Percentiles rank a stretch among this genome's conserved stretches.
Conservation (phyloP, 2,888 invertebrate genomes). For the Apotomis turbidana region DNA sequence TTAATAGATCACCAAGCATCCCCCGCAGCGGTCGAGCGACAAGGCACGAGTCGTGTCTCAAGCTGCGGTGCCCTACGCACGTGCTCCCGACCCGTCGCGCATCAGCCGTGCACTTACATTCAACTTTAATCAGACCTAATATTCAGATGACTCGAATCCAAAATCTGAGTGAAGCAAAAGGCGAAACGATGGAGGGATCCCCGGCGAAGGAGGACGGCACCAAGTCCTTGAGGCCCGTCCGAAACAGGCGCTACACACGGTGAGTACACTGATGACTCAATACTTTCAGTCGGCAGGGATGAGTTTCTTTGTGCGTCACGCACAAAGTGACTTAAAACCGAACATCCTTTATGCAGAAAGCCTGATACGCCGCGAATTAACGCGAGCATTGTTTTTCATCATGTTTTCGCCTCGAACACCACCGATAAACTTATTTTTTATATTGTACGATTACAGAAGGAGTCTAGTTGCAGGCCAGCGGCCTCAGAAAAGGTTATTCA, state of each 20-base stretch:
- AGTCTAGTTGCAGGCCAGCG: slow-evolving; percentile 85
- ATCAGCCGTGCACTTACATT: slow-evolving; percentile 24
- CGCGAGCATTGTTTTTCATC: slow-evolving; percentile 1
- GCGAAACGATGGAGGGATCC: slow-evolving; percentile 66
- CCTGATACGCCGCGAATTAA: slow-evolving; percentile 32
- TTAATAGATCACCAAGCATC: slow-evolving; percentile 82
- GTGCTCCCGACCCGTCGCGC: slow-evolving; percentile 57
- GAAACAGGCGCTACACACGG: slow-evolving; percentile 89
- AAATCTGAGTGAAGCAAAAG: slow-evolving; percentile 57
- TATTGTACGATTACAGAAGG: slow-evolving; percentile 69
- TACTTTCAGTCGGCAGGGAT: slow-evolving; percentile 66
- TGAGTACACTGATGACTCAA: slow-evolving; percentile 74
- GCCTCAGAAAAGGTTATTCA: slow-evolving; percentile 89
- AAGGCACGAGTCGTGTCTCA: slow-evolving; percentile 74
- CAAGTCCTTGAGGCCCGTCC: slow-evolving; percentile 85
- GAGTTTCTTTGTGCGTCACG: slow-evolving; percentile 79
- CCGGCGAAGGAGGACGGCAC: slow-evolving; percentile 73
- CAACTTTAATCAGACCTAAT: slow-evolving; percentile 31
- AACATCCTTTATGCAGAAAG: slow-evolving; percentile 53
- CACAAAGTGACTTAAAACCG: slow-evolving; percentile 47
- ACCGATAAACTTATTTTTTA: not conserved
- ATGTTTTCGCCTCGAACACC: slow-evolving; percentile 9
- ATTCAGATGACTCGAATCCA: slow-evolving; percentile 75
- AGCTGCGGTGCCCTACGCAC: slow-evolving; percentile 75
- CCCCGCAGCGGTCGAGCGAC: slow-evolving; percentile 77